Percentiles rank a stretch among this genome's conserved stretches.
phyloP scores from a whole-genome alignment of 2,113 vertebrate species.

The Eulemur rufifrons region DNA sequence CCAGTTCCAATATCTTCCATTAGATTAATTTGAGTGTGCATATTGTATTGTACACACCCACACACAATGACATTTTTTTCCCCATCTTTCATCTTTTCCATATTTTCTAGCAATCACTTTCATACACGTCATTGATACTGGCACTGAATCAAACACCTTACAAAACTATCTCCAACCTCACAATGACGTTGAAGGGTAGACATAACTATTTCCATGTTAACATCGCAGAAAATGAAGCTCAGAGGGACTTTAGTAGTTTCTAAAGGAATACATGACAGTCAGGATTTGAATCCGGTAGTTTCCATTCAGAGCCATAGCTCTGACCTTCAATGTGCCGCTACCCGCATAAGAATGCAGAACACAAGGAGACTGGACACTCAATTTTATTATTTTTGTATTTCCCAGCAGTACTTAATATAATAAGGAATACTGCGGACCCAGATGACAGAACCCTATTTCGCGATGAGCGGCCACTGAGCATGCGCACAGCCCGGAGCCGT shows the following conservation, averaged over 20 bases:
- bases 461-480: neutral
- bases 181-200: neutral
- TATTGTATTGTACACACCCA: neutral
- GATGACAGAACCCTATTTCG: neutral
- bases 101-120: neutral
- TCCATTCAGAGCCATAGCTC: neutral
- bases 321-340: neutral
- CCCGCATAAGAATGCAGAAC: neutral
- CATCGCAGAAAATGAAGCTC: neutral
- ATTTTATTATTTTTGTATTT: neutral
- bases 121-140: too few relatives aligned
- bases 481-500: rapidly evolving
- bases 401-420: neutral
- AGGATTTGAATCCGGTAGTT: neutral
- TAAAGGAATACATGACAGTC: neutral
- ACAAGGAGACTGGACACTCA: neutral
- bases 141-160: neutral
- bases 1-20: neutral
- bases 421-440: neutral
- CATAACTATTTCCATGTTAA: neutral
- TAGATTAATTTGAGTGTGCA: neutral
- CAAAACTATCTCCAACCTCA: neutral
- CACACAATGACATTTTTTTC: neutral
- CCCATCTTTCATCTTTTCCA: neutral
- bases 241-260: neutral